Percentiles rank a stretch among this genome's conserved stretches.
phyloP scores from a whole-genome alignment of 1,140 invertebrate genomes.

The Kradibia gibbosae region DNA sequence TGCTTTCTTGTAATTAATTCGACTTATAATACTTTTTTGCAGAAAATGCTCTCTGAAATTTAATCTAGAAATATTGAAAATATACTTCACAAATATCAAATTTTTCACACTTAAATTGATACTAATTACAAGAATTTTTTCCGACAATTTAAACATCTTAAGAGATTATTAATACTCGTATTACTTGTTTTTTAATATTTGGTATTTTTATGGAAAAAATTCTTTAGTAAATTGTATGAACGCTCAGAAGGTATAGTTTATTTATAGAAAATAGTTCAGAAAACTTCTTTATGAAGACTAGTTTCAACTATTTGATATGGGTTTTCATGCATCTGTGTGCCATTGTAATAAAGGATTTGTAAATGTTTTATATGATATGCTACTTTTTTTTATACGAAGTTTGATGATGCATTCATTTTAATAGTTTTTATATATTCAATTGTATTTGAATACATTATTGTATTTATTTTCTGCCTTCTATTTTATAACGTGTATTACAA shows the following conservation, averaged over 20 bases:
- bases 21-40: not conserved
- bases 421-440: not conserved
- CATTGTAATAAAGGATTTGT: not conserved
- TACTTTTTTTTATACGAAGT: not conserved
- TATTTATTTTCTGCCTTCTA: slow-evolving; percentile 3
- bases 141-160: not conserved
- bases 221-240: not conserved
- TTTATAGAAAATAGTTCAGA: not conserved
- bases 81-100: not conserved
- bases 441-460: slow-evolving; percentile 9
- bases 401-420: not conserved
- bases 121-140: not conserved
- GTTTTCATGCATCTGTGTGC: not conserved
- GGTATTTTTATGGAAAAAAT: not conserved
- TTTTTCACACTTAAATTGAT: too few species aligned
- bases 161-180: not conserved
- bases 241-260: not conserved
- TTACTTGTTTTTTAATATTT: not conserved
- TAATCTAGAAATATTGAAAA: not conserved
- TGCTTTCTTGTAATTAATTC: not conserved
- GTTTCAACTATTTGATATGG: not conserved
- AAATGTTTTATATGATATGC: not conserved
- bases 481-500: slow-evolving; percentile 10
- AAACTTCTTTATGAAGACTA: not conserved
- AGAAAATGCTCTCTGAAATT: not conserved